phyloP scores from a whole-genome alignment of 1,140 invertebrate genomes.

The Diachasma alloeum region DNA sequence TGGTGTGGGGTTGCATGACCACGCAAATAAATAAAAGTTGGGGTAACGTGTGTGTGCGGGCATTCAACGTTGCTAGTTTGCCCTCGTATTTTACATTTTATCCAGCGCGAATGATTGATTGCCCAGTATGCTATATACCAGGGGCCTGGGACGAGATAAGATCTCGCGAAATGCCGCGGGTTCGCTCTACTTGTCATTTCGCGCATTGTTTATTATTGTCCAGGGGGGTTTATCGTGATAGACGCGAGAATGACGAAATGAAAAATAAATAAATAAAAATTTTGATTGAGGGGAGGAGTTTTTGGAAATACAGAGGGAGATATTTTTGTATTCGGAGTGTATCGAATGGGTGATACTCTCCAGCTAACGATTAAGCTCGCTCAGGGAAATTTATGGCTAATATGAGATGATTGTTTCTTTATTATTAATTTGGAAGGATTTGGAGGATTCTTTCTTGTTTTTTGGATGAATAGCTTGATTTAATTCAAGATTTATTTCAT shows the following conservation, averaged over 20 bases:
- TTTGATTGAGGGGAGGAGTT: not conserved
- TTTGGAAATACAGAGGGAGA: not conserved
- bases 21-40: constrained; percentile 60
- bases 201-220: constrained; percentile 65
- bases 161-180: constrained; percentile 56
- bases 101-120: constrained; percentile 62
- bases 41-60: constrained; percentile 24
- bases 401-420: too few species aligned
- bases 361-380: too few species aligned
- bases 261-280: constrained; percentile 20
- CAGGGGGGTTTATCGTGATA: constrained; percentile 57
- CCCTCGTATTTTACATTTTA: constrained; percentile 57
- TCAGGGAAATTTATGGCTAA: too few species aligned
- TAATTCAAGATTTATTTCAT: too few species aligned
- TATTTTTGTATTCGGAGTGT: not conserved
- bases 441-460: too few species aligned
- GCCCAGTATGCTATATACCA: constrained; percentile 36
- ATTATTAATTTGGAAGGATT: too few species aligned
- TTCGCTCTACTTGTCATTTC: constrained; percentile 59
- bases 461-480: too few species aligned
- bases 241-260: constrained; percentile 21
- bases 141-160: constrained; percentile 39
- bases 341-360: too few species aligned
- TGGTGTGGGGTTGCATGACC: constrained; percentile 53
- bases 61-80: constrained; percentile 25